Evolutionary conservation across 1,140 invertebrate species (phyloP), one percentile per base, ranked within the genome.

Genomic region (Popillia japonica): DNA sequence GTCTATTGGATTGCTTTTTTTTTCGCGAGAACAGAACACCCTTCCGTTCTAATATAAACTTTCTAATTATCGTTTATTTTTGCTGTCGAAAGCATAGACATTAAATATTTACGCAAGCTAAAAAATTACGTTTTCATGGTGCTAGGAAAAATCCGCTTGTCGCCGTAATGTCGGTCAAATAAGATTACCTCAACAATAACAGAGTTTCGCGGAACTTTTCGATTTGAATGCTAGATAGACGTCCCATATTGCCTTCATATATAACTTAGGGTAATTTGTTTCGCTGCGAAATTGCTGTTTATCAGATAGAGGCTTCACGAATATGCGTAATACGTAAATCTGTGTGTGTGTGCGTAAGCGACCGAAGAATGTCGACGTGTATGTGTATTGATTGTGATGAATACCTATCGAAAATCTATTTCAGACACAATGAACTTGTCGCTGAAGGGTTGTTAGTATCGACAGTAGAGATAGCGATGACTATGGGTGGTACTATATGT

Each of bases 301-400:
- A 34, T 68, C 61, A 68, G 61, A 68, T 68, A 68, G 11, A 68
- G 48, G 61, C 22, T 23, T 68, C 22, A 34, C n/a, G 44, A 14
- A 17, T 48, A 7, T 48, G 44, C 44, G 10, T 27, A 6, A n/a
- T n/a, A n/a, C n/a, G n/a, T n/a, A n/a, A n/a, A n/a, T n/a, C n/a
- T 8, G 22, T 27, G 7, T 1, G 27, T 14, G 22, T 68, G 27
- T 27, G 20, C 11, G 61, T 68, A 3, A 68, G 27, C 8, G 11
- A 68, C 61, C 0, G 61, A 34, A 27, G 6, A 27, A 27, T 68
- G 27, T 20, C 0, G 11, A 7, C 22, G 61, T 68, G 22, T 68
- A 22, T 68, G 61, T 34, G 11, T 68, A 68, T 68, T 68, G 61
- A 68, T 68, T 68, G 22, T 68, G 61, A 68, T 68, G 61, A 68